Evolutionary conservation across 92 coral and sea anemone species (phyloP).

Genomic region (Chrysogorgia sp.): DNA sequence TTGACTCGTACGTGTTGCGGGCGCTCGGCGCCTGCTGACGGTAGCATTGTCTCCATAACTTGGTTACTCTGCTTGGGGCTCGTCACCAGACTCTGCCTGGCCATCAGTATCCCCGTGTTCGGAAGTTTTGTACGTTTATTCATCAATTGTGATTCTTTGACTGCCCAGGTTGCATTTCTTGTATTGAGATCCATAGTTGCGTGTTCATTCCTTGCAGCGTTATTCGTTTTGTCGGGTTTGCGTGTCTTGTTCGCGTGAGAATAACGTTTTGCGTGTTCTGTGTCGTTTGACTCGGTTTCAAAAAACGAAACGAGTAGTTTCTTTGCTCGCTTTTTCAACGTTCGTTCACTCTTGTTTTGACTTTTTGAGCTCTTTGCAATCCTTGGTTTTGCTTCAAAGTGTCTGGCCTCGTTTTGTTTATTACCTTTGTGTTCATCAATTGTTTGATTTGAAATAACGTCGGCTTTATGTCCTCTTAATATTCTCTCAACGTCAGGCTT

Average conservation of each 20-base stretch:
- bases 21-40: constrained; percentile 1
- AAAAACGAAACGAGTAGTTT: constrained; percentile 28
- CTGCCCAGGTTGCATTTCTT: not conserved
- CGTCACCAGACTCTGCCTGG: too few relatives aligned
- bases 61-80: not conserved
- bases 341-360: not conserved
- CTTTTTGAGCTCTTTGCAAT: not conserved
- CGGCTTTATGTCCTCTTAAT: not conserved
- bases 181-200: not conserved
- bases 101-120: not conserved
- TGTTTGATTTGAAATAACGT: not conserved
- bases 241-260: not conserved
- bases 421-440: not conserved
- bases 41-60: constrained; percentile 30
- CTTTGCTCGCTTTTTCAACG: not conserved
- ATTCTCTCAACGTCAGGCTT: not conserved
- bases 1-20: constrained; percentile 36
- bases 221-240: not conserved
- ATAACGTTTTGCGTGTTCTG: not conserved
- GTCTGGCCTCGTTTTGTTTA: not conserved
- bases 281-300: constrained; percentile 11
- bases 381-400: not conserved
- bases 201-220: not conserved
- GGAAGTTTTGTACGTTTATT: constrained; percentile 3
- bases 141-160: not conserved